These are phyloP conservation scores for Junco hyemalis DNA, from an alignment of 2,113 vertebrate genomes.

Conservation along the genomic window DNA sequence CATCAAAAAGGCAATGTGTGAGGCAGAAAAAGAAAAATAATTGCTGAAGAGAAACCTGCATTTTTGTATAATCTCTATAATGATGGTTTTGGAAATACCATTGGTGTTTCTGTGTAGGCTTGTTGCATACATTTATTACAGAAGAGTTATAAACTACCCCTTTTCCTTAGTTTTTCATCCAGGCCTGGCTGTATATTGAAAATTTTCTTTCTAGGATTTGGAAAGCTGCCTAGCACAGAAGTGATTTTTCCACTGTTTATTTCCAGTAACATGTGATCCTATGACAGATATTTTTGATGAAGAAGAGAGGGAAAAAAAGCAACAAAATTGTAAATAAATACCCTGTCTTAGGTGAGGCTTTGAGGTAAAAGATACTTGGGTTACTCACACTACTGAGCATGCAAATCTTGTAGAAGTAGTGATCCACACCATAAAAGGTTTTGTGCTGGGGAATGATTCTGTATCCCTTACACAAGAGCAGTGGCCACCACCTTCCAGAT, in stretches of 20 bases:
- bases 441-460: neutral
- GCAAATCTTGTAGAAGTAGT: neutral
- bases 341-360: neutral
- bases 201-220: neutral
- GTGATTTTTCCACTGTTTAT: neutral
- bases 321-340: neutral
- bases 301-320: neutral
- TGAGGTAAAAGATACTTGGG: neutral
- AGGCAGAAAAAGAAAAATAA: neutral
- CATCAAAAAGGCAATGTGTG: conserved; percentile 30
- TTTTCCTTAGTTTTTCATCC: neutral
- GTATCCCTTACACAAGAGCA: neutral
- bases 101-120: neutral
- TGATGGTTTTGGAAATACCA: neutral
- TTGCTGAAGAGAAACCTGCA: neutral
- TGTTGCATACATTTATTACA: neutral
- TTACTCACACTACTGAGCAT: neutral
- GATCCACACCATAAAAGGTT: neutral
- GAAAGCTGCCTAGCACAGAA: neutral
- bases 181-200: neutral
- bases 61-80: conserved; percentile 2
- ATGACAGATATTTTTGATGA: neutral
- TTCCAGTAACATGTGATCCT: neutral
- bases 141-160: neutral
- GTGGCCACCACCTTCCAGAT: neutral